Base-by-base conservation (phyloP, 1,140 invertebrate species). In the Phymastichus coffea region DNA sequence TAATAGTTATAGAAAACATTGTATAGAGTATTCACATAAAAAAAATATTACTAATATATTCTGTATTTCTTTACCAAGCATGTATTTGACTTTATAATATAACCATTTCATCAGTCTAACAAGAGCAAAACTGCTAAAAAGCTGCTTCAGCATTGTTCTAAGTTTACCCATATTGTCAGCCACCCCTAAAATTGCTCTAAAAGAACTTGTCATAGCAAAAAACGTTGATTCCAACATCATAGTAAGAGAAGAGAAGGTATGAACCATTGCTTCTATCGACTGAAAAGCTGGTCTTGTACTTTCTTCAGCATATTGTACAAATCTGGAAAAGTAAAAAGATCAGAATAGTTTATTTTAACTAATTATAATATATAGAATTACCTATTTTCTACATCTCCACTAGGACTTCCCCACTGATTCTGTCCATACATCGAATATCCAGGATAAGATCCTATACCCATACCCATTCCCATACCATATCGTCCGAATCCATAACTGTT, bases 211-310 rank as follows among this genome's bases (percentile, higher is more conserved):
- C 66, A 98, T 85, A 17, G 96, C 95, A 77, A 92, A 89, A 74
- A 95, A 97, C 59, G 95, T 97, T 14, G 94, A 97, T 70, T 98
- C 96, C 26, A 98, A 77, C 92, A 99, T 97, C 85, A 96, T 94
- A 20, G 94, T 93, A 9, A 99, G 86, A 44, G 95, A 95, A 22
- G 89, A 88, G 71, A 97, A 93, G 17, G 95, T 93, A 59, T 89
- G 85, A 0, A 98, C 92, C 57, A 98, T 82, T 57, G 92, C 91
- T 80, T 98, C 94, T 66, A 99, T 93, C 14, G 92, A 95, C 69
- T 96, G 89, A 80, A 99, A 98, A 15, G 95, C 92, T 52, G 89
- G 88, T 51, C 94, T 82, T 0, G 94, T 93, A 68, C 87, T 94
- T 68, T 97, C 93, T 82, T 96, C 93, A 8, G 93, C 93, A 66